Conservation (phyloP, 2,888 invertebrate genomes). For the Acheta domesticus region DNA sequence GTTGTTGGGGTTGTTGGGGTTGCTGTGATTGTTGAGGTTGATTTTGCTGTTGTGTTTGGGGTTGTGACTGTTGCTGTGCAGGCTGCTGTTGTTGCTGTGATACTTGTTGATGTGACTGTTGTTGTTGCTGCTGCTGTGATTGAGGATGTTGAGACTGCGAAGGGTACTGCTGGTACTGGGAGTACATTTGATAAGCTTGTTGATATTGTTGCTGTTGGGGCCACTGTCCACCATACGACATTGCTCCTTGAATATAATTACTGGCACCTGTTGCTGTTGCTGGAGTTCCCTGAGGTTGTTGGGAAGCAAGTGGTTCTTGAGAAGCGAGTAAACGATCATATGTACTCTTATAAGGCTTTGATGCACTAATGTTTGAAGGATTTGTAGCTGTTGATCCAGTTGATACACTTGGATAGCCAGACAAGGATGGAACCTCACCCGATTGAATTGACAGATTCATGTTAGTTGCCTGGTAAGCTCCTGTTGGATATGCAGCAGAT, state of each 20-base stretch:
- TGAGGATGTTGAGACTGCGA: neutral
- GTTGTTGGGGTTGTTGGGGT: neutral
- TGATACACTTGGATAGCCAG: neutral
- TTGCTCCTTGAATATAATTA: neutral
- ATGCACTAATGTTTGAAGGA: neutral
- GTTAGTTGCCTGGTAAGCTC: neutral
- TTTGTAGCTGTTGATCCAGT: neutral
- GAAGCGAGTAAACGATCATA: neutral
- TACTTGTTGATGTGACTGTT: neutral
- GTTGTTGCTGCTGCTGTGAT: neutral
- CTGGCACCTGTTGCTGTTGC: neutral
- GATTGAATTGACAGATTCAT: no score
- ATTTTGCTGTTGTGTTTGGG: neutral
- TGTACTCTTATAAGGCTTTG: neutral
- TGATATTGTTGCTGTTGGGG: neutral
- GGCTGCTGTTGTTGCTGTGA: conserved; percentile 5
- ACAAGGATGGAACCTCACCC: neutral
- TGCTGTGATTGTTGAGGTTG: neutral
- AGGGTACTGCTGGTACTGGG: neutral
- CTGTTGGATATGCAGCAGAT: neutral
- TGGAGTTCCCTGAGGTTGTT: neutral
- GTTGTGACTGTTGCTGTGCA: neutral
- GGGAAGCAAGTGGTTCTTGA: neutral
- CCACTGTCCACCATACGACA: neutral
- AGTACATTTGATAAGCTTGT: neutral